Evolutionary conservation across 2,888 invertebrate species (phyloP).

Genomic region (Zele albiditarsus): DNA sequence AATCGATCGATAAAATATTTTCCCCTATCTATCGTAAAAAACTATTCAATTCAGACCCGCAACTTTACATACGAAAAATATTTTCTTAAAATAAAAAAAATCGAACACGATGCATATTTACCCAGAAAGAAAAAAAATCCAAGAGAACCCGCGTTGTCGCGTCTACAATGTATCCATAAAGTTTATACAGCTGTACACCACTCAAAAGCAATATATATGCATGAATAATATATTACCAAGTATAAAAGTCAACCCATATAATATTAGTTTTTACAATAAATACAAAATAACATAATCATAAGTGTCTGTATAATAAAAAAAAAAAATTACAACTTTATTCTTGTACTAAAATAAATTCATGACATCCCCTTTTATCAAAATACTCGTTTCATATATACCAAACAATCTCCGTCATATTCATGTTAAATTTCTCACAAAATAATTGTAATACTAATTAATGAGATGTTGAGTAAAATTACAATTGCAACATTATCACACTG

Average conservation of each 20-base stretch:
- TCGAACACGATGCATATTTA: too few species aligned
- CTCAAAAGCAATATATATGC: constrained; percentile 1
- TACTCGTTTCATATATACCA: too few species aligned
- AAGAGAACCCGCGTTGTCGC: not conserved
- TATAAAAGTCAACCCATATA: not conserved
- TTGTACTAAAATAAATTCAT: not conserved
- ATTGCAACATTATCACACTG: not conserved
- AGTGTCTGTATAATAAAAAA: not conserved
- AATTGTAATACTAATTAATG: not conserved
- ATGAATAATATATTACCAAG: not conserved
- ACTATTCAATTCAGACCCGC: too few species aligned
- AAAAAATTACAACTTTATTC: not conserved
- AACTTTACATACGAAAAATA: not conserved
- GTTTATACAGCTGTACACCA: constrained; percentile 1
- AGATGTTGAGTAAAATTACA: not conserved
- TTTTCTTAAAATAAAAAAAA: not conserved
- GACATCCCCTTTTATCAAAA: too few species aligned
- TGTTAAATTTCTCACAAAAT: too few species aligned
- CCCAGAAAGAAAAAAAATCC: not conserved
- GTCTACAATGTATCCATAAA: not conserved
- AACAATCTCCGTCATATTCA: too few species aligned
- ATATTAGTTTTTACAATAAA: not conserved
- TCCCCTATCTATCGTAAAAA: too few species aligned
- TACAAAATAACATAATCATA: not conserved
- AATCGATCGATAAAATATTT: too few species aligned